Base-by-base conservation (phyloP, 2,888 invertebrate species). In the Synergus laeviventris region DNA sequence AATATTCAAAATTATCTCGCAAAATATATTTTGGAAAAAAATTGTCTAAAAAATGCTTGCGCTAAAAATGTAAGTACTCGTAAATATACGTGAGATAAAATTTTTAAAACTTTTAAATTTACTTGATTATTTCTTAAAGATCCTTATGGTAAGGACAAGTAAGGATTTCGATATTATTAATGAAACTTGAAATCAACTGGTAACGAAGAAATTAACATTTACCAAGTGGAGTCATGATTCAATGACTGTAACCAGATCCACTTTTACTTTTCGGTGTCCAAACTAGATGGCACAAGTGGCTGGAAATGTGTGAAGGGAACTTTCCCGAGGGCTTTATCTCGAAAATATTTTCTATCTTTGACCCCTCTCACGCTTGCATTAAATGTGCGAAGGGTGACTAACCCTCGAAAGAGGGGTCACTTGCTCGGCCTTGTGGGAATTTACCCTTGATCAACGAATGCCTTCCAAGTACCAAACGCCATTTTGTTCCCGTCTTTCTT, bases 361-460 rank as follows among this genome's bases (percentile, higher is more conserved):
- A 49, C 11, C 49, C 31, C 70, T 70, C 70, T 49, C 45, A 18
- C 24, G 70, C 9, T n/a, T 54, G 31, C 24, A 70, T 70, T 49
- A 11, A 70, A n/a, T 49, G 49, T 24, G 24, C 49, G 24, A 70
- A 49, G 70, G 70, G 70, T 70, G 70, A 36, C 49, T 24, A 70
- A 49, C 70, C 70, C 49, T 70, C 70, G 24, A 45, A 49, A 31
- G 16, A n/a, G 31, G 49, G 70, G 70, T 45, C 49, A 70, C 49
- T 70, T 49, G 49, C 70, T 54, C 9, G 49, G 49, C 49, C 45
- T 70, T 70, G 49, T 70, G 70, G 70, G 70, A 70, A 70, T 70
- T 45, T 16, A 45, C 49, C 31, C 49, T 36, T n/a, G 49, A 31
- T 49, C 49, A 49, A 31, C 24, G 39, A n/a, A 49, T 70, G 14